Base-by-base conservation (phyloP, 2,888 invertebrate species). In the Dryococelus australis region DNA sequence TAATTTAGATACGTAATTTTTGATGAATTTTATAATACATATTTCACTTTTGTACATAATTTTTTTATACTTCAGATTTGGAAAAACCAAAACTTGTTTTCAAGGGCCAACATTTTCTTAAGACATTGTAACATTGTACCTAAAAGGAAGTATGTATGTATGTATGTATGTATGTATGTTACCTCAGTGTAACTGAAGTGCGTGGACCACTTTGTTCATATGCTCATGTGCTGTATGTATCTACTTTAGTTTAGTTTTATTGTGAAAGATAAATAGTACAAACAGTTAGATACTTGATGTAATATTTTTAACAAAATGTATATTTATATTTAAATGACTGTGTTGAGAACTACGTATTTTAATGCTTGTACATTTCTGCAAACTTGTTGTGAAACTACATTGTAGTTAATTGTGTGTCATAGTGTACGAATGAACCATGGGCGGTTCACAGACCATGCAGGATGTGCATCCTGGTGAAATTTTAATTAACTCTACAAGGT, bases 131-230 rank as follows among this genome's bases (percentile, higher is more conserved):
- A 35, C 35, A 35, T 35, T 35, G 35, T 35, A 35, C 35, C 35
- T 35, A 35, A 35, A 35, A 35, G 35, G 35, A 35, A 35, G 35
- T 3, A 35, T 3, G 35, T 35, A 35, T 4, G 35, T 35, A 35
- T 35, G 35, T 35, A 35, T n/a, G 35, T 3, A 35, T 3, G 35
- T 35, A 35, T 4, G 35, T 35, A 35, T 35, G 35, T 35, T 3
- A 4, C 35, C 35, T 35, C 35, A 35, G 35, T 35, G 4, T 4
- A 35, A 35, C 35, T 35, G 35, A 35, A 35, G 47, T 16, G 20
- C 86, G 87, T 86, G 87, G 87, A 87, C 86, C 87, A 87, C 86
- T 84, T 87, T 84, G 65, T 87, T 87, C 65, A 85, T 81, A 86
- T 86, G 80, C 43, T 85, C 51, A 86, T 83, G n/a, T 80, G 16